Percentiles rank a stretch among this genome's conserved stretches.
Conservation (phyloP, 2,113 vertebrate genomes). For the Gobio gobio region DNA sequence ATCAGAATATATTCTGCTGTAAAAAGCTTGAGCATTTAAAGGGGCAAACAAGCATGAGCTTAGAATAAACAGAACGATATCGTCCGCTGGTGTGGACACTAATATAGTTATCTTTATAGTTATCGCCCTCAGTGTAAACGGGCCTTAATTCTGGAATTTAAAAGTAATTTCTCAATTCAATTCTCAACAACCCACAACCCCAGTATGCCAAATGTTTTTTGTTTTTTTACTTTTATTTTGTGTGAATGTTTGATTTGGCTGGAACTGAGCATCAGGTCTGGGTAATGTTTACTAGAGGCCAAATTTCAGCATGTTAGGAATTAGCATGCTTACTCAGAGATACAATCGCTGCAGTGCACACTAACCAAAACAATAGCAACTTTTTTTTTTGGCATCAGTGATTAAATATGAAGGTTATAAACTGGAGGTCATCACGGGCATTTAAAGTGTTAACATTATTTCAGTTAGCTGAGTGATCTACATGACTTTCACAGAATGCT, state of each 20-base stretch:
- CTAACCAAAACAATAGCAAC: background rate
- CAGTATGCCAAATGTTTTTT: background rate
- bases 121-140: no score
- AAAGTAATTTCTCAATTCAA: background rate
- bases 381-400: background rate
- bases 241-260: background rate
- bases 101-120: no score
- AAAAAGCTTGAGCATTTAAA: no score
- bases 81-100: no score
- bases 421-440: slow-evolving; percentile 8
- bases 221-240: background rate
- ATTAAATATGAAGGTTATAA: background rate
- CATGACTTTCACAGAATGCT: slow-evolving; percentile 44
- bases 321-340: background rate
- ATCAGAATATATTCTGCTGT: no score
- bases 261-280: slow-evolving; percentile 1
- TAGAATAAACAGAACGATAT: no score
- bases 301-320: slow-evolving; percentile 4
- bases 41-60: no score
- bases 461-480: slow-evolving; percentile 26
- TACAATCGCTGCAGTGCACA: background rate
- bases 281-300: background rate
- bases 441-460: slow-evolving; percentile 20
- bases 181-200: background rate
- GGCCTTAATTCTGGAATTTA: background rate